These are phyloP conservation scores for Didymodactylos carnosus DNA, from an alignment of 2,888 invertebrate species.

Conservation along the genomic window DNA sequence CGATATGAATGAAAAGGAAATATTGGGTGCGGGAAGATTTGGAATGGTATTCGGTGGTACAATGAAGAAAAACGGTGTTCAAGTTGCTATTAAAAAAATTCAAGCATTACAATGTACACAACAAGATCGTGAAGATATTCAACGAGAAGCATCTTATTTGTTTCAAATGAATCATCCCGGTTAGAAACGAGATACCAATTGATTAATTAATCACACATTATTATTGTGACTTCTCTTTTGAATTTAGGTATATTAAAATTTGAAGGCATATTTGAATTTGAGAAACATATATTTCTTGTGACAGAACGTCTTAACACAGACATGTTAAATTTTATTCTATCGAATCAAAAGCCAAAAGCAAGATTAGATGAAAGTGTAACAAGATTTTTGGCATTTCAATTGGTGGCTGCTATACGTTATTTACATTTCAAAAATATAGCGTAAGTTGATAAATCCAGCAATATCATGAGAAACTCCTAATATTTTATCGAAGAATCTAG, in stretches of 20 bases:
- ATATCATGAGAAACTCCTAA: no score
- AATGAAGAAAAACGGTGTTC: neutral
- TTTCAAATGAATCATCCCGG: neutral
- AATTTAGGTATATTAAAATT: neutral
- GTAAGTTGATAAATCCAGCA: no score
- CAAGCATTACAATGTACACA: neutral
- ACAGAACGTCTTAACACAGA: neutral
- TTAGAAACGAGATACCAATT: neutral
- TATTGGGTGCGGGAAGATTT: neutral
- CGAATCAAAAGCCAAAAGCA: neutral
- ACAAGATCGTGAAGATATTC: neutral
- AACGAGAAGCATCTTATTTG: neutral
- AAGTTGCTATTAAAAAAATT: neutral
- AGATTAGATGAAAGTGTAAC: neutral
- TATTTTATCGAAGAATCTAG: no score
- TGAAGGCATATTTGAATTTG: neutral
- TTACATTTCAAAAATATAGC: neutral
- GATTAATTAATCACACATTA: neutral
- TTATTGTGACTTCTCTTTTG: neutral
- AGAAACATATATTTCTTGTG: neutral
- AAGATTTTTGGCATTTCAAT: neutral
- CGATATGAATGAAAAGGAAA: slow-evolving; percentile 1
- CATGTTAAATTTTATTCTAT: neutral
- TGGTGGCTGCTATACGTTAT: neutral
- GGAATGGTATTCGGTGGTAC: neutral